phyloP scores from a whole-genome alignment of 2,888 invertebrate genomes.

The Melanchra persicariae region DNA sequence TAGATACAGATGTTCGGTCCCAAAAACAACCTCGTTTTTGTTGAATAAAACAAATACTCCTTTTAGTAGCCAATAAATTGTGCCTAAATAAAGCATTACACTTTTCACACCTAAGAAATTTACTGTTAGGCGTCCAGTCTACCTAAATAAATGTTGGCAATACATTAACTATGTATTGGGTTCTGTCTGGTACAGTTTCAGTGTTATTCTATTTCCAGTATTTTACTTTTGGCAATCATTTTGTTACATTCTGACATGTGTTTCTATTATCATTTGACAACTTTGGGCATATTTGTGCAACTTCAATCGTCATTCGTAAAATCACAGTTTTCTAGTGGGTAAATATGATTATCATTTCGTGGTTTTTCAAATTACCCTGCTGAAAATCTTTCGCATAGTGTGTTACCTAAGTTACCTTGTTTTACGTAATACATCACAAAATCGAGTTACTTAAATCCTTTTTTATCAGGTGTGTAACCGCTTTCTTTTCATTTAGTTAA shows the following conservation, averaged over 20 bases:
- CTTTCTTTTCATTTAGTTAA: too few species aligned
- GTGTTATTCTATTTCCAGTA: slow-evolving; percentile 22
- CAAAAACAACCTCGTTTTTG: slow-evolving; percentile 28
- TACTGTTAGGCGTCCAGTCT: slow-evolving; percentile 30
- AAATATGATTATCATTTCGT: too few species aligned
- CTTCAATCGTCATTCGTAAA: neutral
- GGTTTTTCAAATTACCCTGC: neutral
- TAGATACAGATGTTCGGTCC: neutral
- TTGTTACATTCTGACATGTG: neutral
- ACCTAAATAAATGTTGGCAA: slow-evolving; percentile 55
- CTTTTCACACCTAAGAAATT: slow-evolving; percentile 57
- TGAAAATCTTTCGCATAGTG: too few species aligned
- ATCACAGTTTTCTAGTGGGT: neutral
- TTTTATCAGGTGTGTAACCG: too few species aligned
- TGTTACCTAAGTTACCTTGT: too few species aligned
- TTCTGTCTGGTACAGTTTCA: slow-evolving; percentile 25
- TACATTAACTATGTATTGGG: slow-evolving; percentile 63
- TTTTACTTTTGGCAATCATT: slow-evolving; percentile 9
- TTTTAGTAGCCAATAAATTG: slow-evolving; percentile 52
- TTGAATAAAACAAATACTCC: slow-evolving; percentile 33
- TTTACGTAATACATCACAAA: too few species aligned
- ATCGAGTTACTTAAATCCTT: too few species aligned
- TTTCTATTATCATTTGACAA: neutral
- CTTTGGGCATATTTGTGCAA: neutral
- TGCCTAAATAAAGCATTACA: slow-evolving; percentile 44